phyloP scores from a whole-genome alignment of 1,140 invertebrate genomes.

The Phymorhynchus buccinoides region DNA sequence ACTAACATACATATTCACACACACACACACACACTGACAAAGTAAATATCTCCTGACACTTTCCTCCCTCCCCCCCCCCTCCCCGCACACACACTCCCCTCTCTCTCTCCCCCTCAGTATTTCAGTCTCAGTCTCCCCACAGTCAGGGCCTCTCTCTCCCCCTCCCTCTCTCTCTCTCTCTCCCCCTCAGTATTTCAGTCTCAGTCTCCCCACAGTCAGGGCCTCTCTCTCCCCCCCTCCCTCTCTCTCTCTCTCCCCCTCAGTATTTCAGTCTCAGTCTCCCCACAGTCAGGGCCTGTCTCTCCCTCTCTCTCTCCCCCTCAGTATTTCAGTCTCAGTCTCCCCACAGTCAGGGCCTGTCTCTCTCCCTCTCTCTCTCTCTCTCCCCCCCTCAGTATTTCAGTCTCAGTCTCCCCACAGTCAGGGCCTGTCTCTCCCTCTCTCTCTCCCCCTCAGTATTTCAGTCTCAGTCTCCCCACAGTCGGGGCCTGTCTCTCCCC shows the following conservation, averaged over 20 bases:
- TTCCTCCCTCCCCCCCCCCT: neutral
- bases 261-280: neutral
- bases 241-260: no score
- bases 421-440: slow-evolving; percentile 15
- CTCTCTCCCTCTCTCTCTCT: no score
- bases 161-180: no score
- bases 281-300: slow-evolving; percentile 20
- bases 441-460: neutral
- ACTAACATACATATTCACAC: neutral
- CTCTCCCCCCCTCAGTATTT: neutral
- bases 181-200: neutral
- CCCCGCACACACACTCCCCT: neutral
- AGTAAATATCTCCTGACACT: no score
- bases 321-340: neutral
- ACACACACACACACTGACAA: neutral
- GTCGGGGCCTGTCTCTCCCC: slow-evolving; percentile 11
- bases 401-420: neutral
- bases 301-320: no score
- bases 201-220: slow-evolving; percentile 10
- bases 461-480: neutral
- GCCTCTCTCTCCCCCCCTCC: neutral
- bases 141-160: slow-evolving; percentile 9
- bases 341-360: slow-evolving; percentile 15
- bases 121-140: neutral
- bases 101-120: no score